Percentiles rank a stretch among this genome's conserved stretches.
Conservation (phyloP, 2,888 invertebrate species). For the Baronia brevicornis region DNA sequence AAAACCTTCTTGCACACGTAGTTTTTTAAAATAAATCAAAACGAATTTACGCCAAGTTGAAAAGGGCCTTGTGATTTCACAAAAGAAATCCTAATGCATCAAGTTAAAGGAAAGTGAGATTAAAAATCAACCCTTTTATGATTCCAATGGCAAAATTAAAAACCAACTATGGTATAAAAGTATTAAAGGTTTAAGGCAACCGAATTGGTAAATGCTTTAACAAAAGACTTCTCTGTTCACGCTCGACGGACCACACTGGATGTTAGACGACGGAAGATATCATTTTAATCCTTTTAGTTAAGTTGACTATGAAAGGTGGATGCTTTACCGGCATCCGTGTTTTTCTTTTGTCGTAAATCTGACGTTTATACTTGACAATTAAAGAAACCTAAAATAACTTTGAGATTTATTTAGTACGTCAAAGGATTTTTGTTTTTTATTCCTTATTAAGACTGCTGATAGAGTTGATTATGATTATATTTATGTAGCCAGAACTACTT, state of each 20-base stretch:
- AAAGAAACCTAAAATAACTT: constrained; percentile 26
- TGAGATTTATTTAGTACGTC: neutral
- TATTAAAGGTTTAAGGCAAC: constrained; percentile 73
- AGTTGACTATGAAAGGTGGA: constrained; percentile 74
- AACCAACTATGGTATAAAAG: constrained; percentile 69
- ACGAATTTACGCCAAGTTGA: constrained; percentile 47
- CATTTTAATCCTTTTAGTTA: constrained; percentile 76
- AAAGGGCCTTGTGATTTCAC: constrained; percentile 39
- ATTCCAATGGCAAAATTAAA: constrained; percentile 63
- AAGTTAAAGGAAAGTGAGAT: constrained; percentile 58
- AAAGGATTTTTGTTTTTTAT: neutral
- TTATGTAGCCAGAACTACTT: too few species aligned
- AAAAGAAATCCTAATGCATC: constrained; percentile 48
- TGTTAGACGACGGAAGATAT: constrained; percentile 72
- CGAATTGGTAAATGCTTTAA: constrained; percentile 50
- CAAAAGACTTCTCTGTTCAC: constrained; percentile 67
- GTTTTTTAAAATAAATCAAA: constrained; percentile 34
- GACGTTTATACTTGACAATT: constrained; percentile 43
- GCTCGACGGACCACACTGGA: constrained; percentile 69
- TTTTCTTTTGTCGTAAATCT: constrained; percentile 49
- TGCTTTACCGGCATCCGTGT: constrained; percentile 56
- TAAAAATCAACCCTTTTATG: constrained; percentile 66
- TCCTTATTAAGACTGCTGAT: too few species aligned
- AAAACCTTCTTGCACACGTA: constrained; percentile 23
- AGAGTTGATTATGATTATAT: too few species aligned